Base-by-base conservation (phyloP, 2,888 invertebrate genomes). In the Xestia c-nigrum region DNA sequence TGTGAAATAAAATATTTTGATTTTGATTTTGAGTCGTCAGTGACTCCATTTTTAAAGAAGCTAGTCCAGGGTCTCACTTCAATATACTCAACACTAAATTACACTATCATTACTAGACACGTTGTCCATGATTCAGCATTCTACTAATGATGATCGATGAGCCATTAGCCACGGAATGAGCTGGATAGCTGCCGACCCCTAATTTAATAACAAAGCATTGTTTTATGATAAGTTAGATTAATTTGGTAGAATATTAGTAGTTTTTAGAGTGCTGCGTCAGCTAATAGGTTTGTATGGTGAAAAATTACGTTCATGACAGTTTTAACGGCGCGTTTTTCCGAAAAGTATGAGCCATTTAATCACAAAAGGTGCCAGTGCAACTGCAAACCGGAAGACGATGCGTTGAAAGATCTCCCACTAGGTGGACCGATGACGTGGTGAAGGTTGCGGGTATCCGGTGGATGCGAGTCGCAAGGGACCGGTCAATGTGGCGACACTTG, bases 111-210 rank as follows among this genome's bases (percentile, higher is more conserved):
- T 72, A 74, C 68, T 47, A 10, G 72, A 16, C 24, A 68, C 63
- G 38, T 68, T 12, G 19, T 1, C 21, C 31, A 55, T 85, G 87
- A 85, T 12, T 80, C 87, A 86, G 88, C 87, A 71, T 21, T 64
- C 61, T 7, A 43, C 72, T 88, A 85, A 87, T 83, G 66, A 84
- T 79, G 89, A 88, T 81, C 57, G 83, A 87, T 83, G 85, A 71
- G 59, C 59, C 80, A 77, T 81, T 76, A 79, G 75, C 63, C 61
- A 66, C 14, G 65, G 57, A 76, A 77, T 75, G 55, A 65, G 61
- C 72, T 76, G 31, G 55, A 80, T 77, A 57, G 55, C 76, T 74
- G 52, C 65, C 64, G 61, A 65, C 52, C 57, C 71, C 68, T 69
- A 69, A 78, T 78, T 76, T 78, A 82, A 76, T 78, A 70, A 52